These are phyloP conservation scores for Crotalus horridus DNA, from an alignment of 2,113 vertebrate species.

Conservation along the genomic window DNA sequence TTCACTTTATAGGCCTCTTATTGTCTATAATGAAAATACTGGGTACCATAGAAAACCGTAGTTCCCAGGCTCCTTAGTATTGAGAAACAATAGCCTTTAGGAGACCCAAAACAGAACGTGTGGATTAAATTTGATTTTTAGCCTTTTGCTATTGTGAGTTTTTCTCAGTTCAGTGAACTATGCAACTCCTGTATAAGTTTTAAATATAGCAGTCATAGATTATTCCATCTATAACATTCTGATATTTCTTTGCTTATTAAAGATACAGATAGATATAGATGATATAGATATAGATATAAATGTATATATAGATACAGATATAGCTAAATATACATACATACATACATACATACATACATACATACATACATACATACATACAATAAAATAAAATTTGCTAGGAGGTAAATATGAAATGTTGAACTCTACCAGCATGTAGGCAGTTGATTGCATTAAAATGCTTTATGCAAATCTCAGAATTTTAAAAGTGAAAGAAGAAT, in stretches of 20 bases:
- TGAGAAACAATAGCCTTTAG: neutral
- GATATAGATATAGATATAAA: neutral
- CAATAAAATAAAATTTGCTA: neutral
- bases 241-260: neutral
- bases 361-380: neutral
- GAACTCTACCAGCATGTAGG: neutral
- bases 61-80: neutral
- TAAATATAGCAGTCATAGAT: neutral
- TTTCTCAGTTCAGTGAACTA: neutral
- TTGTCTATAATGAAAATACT: neutral
- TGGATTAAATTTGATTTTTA: neutral
- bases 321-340: too few relatives aligned
- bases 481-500: neutral
- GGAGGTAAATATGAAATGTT: neutral
- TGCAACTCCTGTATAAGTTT: neutral
- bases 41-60: neutral
- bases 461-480: neutral
- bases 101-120: neutral
- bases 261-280: neutral
- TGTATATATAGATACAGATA: neutral
- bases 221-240: neutral
- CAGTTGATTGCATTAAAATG: neutral
- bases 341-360: neutral
- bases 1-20: neutral
- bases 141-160: neutral